Evolutionary conservation across 2,888 invertebrate species (phyloP).

Genomic region (Oscheius onirici): DNA sequence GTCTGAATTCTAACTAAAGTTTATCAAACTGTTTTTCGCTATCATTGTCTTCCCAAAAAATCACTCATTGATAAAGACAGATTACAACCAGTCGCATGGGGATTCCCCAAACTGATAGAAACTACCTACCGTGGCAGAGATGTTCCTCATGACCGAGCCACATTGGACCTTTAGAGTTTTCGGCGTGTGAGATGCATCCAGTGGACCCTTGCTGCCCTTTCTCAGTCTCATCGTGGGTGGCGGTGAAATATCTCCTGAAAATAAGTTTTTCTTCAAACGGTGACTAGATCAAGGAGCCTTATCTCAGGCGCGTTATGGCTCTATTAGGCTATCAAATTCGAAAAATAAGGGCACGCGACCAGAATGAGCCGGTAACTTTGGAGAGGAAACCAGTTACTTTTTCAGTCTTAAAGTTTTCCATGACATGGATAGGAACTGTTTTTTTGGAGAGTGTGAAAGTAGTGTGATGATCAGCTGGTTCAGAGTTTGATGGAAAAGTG

Average conservation of each 20-base stretch:
- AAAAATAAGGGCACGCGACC: conserved; percentile 12
- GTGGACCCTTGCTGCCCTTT: conserved; percentile 19
- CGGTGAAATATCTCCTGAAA: conserved; percentile 20
- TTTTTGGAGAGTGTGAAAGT: no score
- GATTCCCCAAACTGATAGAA: neutral
- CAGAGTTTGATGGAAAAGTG: no score
- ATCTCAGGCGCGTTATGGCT: conserved; percentile 8
- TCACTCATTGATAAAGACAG: neutral
- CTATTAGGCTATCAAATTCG: conserved; percentile 8
- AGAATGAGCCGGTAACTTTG: no score
- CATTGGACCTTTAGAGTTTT: conserved; percentile 58
- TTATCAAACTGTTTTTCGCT: no score
- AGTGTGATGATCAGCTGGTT: no score
- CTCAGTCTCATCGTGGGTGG: conserved; percentile 23
- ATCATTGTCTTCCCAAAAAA: no score
- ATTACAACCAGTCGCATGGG: neutral
- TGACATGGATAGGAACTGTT: no score
- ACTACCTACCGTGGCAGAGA: conserved; percentile 58
- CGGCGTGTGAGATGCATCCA: conserved; percentile 56
- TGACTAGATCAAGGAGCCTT: neutral
- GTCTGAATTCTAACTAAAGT: no score
- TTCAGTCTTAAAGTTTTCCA: no score
- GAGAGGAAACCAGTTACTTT: no score
- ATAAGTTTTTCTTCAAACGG: neutral
- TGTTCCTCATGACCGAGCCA: conserved; percentile 50